A percentile compares a stretch with the other conserved stretches of the same genome.
Conservation (phyloP, 2,797 vertebrate genomes). For the Anniella stebbinsi region DNA sequence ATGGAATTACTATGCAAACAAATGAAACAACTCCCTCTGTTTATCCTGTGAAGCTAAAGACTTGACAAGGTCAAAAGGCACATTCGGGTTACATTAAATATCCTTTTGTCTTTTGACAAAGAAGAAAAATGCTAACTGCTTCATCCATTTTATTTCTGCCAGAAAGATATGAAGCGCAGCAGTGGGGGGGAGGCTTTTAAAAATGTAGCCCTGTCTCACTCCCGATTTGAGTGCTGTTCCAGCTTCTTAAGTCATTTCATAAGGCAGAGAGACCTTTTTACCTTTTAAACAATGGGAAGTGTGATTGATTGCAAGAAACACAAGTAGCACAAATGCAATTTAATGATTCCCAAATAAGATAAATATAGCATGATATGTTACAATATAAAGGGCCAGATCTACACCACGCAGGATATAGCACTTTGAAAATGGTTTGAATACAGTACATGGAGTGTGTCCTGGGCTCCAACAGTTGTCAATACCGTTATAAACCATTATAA, state of each 20-base stretch:
- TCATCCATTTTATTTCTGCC: background rate
- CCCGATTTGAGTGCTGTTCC: background rate
- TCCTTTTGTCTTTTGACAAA: background rate
- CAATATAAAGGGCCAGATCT: background rate
- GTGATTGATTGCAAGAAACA: background rate
- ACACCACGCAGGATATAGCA: too few species aligned
- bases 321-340: background rate
- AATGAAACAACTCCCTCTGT: background rate
- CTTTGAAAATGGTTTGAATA: too few species aligned
- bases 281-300: background rate
- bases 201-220: background rate
- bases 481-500: too few species aligned
- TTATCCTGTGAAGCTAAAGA: background rate
- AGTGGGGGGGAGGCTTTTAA: conserved; percentile 23
- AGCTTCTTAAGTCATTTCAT: background rate
- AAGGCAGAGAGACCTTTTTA: background rate
- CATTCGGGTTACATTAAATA: conserved; percentile 21
- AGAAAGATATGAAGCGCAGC: background rate
- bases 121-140: background rate
- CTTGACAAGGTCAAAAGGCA: conserved; percentile 6
- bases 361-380: background rate
- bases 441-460: too few species aligned
- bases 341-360: background rate
- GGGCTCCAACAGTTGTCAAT: too few species aligned
- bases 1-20: background rate